Evolutionary conservation across 37 sponge, comb jelly and placozoan species (phyloP).

Genomic region (Eunapius fragilis): DNA sequence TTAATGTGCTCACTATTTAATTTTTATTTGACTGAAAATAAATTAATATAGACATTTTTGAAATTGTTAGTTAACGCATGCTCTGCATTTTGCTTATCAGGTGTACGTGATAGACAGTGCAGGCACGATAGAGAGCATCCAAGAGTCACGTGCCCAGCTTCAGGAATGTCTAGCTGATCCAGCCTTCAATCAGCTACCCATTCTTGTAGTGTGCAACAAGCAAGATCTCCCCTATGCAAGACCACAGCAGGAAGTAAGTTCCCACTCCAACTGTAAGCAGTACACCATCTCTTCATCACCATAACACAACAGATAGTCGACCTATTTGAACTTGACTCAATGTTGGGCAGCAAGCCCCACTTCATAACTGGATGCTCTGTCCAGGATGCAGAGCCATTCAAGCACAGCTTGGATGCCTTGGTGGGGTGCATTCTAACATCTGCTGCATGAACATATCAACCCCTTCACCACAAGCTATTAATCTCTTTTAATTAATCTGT

Average conservation of each 20-base stretch:
- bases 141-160: background rate
- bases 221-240: slow-evolving; percentile 44
- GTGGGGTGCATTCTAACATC: background rate
- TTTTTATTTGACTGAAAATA: too few species aligned
- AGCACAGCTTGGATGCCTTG: slow-evolving; percentile 1
- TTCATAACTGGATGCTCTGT: slow-evolving; percentile 1
- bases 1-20: too few species aligned
- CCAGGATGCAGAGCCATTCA: background rate
- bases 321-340: background rate
- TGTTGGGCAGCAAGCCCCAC: background rate
- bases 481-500: too few species aligned
- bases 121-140: slow-evolving; percentile 4
- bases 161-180: slow-evolving; percentile 13
- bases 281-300: too few species aligned
- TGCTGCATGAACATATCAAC: too few species aligned
- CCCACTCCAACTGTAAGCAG: background rate
- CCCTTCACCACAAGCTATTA: too few species aligned
- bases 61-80: too few species aligned
- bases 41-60: too few species aligned
- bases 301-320: background rate
- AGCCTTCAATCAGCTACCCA: slow-evolving; percentile 38
- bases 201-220: slow-evolving; percentile 72
- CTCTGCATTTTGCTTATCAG: background rate
- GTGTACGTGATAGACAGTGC: background rate
- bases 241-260: slow-evolving; percentile 4